phyloP scores from a whole-genome alignment of 1,140 invertebrate species.

The Apis dorsata region DNA sequence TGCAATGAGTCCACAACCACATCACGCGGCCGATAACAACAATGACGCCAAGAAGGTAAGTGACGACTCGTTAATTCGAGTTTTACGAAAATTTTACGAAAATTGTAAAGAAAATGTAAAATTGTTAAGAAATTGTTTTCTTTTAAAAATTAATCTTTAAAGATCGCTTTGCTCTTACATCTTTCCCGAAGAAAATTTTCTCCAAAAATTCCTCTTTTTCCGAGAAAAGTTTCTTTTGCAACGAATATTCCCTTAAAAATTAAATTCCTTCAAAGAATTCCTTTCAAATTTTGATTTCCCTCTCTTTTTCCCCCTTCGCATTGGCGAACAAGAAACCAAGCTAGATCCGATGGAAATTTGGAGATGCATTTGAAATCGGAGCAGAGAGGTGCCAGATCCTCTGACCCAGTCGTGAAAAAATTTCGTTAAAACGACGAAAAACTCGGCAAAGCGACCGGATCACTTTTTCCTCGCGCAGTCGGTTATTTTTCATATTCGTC shows the following conservation, averaged over 20 bases:
- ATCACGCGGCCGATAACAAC: conserved; percentile 95
- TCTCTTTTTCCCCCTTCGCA: not conserved
- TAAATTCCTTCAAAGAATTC: not conserved
- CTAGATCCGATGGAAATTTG: conserved; percentile 50
- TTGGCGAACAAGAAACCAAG: conserved; percentile 1
- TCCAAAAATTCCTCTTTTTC: not conserved
- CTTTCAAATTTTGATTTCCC: not conserved
- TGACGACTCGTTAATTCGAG: not conserved
- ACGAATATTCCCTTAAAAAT: no score
- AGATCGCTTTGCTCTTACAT: no score
- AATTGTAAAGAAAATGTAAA: no score
- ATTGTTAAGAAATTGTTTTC: no score
- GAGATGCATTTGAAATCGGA: conserved; percentile 70
- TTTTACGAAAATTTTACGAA: not conserved
- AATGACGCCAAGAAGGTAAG: conserved; percentile 96
- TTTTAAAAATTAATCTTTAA: no score
- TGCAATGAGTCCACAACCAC: conserved; percentile 87
- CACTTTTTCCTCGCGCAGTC: not conserved
- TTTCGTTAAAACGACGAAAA: not conserved
- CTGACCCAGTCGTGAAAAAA: conserved; percentile 34
- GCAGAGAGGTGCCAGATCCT: conserved; percentile 49
- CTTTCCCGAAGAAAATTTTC: no score
- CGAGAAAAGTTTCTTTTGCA: no score
- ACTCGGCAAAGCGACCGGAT: conserved; percentile 22
- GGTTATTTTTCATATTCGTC: not conserved